These are phyloP conservation scores for Cochlearius cochlearius DNA, from an alignment of 2,113 vertebrate genomes.

Conservation along the genomic window DNA sequence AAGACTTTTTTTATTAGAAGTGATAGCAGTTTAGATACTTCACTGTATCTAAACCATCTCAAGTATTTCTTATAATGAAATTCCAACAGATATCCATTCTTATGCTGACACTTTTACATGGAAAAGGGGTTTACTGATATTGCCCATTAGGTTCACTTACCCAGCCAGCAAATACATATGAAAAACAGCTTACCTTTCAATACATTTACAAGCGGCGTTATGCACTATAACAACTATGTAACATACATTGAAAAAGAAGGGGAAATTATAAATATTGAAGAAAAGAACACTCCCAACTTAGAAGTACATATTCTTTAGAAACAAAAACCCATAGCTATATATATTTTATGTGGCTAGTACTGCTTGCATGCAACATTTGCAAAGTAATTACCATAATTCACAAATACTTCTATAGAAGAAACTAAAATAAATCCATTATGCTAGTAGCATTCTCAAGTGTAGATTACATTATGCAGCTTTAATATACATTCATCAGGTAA, in stretches of 20 bases:
- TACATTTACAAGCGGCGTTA: neutral
- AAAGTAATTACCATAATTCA: neutral
- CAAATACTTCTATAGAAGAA: neutral
- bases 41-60: neutral
- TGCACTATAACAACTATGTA: neutral
- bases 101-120: neutral
- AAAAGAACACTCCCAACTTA: neutral
- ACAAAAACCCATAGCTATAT: neutral
- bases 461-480: neutral
- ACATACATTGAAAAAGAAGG: neutral
- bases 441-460: neutral
- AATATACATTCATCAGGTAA: neutral
- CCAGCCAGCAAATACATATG: neutral
- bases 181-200: neutral
- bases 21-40: neutral
- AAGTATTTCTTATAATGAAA: neutral
- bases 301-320: neutral
- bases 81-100: conserved; percentile 16
- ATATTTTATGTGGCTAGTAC: neutral
- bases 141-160: neutral
- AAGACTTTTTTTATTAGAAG: neutral
- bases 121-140: neutral
- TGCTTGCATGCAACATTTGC: neutral
- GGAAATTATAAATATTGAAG: neutral
- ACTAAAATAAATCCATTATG: neutral